phyloP scores from a whole-genome alignment of 2,113 vertebrate species.

The Vombatus ursinus region DNA sequence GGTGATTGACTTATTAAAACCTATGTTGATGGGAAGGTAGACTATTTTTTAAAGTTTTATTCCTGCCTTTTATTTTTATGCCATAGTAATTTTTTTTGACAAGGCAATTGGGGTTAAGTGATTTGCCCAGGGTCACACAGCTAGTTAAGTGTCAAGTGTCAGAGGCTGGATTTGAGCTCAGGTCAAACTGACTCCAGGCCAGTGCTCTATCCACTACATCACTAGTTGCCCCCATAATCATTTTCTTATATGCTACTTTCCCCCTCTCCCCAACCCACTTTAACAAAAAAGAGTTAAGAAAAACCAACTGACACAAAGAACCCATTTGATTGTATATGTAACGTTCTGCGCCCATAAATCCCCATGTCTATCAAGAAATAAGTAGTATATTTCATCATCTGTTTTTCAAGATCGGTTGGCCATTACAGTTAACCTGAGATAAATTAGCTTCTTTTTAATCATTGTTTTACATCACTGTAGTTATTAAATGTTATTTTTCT shows the following conservation, averaged over 20 bases:
- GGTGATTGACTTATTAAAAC: neutral
- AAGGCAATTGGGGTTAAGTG: too few relatives aligned
- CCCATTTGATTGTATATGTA: neutral
- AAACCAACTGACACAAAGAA: neutral
- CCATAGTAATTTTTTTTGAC: neutral
- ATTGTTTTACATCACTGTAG: neutral
- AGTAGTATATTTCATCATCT: neutral
- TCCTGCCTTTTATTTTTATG: neutral
- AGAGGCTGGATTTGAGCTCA: too few relatives aligned
- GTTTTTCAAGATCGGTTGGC: neutral
- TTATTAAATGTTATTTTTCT: neutral
- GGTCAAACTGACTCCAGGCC: too few relatives aligned
- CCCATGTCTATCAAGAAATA: neutral
- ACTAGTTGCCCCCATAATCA: neutral
- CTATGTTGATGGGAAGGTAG: neutral
- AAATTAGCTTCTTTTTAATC: neutral
- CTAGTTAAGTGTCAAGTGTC: too few relatives aligned
- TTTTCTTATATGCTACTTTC: neutral
- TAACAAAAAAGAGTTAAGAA: neutral
- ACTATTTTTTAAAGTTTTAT: neutral
- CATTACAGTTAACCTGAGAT: neutral
- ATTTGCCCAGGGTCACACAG: too few relatives aligned
- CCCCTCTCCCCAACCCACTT: neutral
- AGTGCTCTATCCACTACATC: too few relatives aligned
- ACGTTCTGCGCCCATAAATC: neutral